Evolutionary conservation across 1,140 invertebrate genomes (phyloP).

Genomic region (Lordiphosa collinella): DNA sequence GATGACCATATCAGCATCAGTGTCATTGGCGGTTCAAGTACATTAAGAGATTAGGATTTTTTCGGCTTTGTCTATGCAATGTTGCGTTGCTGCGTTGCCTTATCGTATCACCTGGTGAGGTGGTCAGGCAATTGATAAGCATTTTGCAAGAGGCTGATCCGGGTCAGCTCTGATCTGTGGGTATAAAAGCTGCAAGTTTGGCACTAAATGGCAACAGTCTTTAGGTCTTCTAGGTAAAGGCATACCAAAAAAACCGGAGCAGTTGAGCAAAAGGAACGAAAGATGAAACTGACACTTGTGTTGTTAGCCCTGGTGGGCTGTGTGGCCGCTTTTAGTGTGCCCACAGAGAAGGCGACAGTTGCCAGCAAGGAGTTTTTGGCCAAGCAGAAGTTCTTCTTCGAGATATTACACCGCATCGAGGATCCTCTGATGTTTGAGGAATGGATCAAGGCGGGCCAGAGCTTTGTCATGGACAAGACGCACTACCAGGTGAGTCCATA

Average conservation of each 20-base stretch:
- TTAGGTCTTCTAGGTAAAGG: slow-evolving; percentile 60
- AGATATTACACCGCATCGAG: slow-evolving; percentile 83
- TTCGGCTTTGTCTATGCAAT: no score
- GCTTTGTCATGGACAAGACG: slow-evolving; percentile 43
- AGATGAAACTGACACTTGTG: slow-evolving; percentile 60
- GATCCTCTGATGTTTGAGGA: slow-evolving; percentile 65
- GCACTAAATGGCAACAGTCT: slow-evolving; percentile 52
- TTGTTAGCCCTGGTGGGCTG: slow-evolving; percentile 63
- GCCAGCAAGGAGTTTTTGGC: slow-evolving; percentile 73
- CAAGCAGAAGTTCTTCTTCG: slow-evolving; percentile 83
- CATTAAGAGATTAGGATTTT: slow-evolving; percentile 4
- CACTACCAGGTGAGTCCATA: slow-evolving; percentile 69
- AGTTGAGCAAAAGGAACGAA: slow-evolving; percentile 23
- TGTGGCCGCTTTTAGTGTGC: slow-evolving; percentile 51
- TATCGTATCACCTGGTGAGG: slow-evolving; percentile 9
- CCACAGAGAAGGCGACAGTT: slow-evolving; percentile 41
- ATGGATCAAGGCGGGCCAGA: slow-evolving; percentile 53
- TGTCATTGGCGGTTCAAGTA: slow-evolving; percentile 29
- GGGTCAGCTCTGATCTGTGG: not conserved
- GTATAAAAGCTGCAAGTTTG: slow-evolving; percentile 34
- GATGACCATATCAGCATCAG: not conserved
- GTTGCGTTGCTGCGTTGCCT: not conserved
- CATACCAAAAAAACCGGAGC: slow-evolving; percentile 55
- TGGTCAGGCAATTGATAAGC: slow-evolving; percentile 10
- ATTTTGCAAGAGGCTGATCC: not conserved